Base-by-base conservation (phyloP, 2,888 invertebrate species). In the Steinernema hermaphroditum region DNA sequence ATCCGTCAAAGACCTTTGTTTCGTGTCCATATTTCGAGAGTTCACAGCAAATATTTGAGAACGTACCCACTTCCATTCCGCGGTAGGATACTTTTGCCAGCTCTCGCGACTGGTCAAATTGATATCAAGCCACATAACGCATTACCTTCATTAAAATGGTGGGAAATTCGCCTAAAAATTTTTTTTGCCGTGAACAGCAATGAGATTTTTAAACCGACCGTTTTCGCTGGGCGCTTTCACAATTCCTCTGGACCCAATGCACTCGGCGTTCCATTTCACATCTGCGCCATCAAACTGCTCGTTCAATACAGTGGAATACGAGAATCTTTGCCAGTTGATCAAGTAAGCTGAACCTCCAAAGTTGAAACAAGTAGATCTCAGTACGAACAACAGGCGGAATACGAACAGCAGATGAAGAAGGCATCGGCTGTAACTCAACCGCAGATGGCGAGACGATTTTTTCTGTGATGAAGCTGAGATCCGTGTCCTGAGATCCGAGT, bases 381-480 rank as follows among this genome's bases (percentile, higher is more conserved):
- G 62, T 29, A 16, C 29, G 62, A 19, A 62, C 32, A 2, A 29
- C 29, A 16, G 29, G 62, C 32, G 62, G 62, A 2, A 27, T 29
- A 62, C 27, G 62, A 29, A 37, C 37, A 12, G 62, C 16, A 16
- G 34, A 14, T 4, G 6, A 2, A n/a, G 22, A 46, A 4, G 6
- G 6, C 16, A 12, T 37, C 37, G n/a, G n/a, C n/a, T n/a, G n/a
- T n/a, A n/a, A n/a, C n/a, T n/a, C n/a, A n/a, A n/a, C n/a, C n/a
- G n/a, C n/a, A n/a, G n/a, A n/a, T n/a, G 46, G 46, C 6, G 46
- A 46, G 22, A 62, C 62, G 29, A 62, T 32, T 29, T 62, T 62
- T 32, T 62, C 62, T 12, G 62, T 62, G 29, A 62, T 62, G 19
- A 62, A 62, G 32, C 62, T 62, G 32, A 62, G 62, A 29, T 62